phyloP scores from a whole-genome alignment of 2,888 invertebrate species.

The Poecilus cupreus region DNA sequence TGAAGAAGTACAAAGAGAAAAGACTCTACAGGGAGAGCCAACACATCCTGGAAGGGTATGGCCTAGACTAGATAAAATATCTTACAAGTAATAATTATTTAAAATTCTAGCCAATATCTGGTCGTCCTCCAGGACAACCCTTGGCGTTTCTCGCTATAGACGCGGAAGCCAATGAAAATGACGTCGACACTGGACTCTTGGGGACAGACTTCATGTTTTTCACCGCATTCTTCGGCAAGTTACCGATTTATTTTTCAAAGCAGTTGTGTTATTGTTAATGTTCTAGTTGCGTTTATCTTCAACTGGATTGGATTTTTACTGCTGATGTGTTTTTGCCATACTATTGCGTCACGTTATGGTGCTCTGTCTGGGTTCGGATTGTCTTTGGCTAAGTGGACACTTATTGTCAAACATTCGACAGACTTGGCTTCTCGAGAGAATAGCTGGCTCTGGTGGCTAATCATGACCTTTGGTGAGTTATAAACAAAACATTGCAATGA shows the following conservation, averaged over 20 bases:
- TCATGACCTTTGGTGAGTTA: conserved; percentile 89
- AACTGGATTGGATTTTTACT: conserved; percentile 97
- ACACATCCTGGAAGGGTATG: conserved; percentile 63
- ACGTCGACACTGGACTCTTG: conserved; percentile 86
- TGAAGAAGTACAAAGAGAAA: conserved; percentile 93
- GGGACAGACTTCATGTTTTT: conserved; percentile 96
- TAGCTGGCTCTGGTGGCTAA: conserved; percentile 94
- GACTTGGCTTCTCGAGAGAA: conserved; percentile 91
- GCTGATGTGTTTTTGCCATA: conserved; percentile 95
- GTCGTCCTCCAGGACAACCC: conserved; percentile 71
- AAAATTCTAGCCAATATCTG: conserved; percentile 66
- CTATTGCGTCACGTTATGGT: conserved; percentile 94
- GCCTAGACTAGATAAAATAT: conserved; percentile 27
- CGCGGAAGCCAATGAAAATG: conserved; percentile 81
- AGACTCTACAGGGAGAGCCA: conserved; percentile 84
- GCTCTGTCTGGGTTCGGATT: conserved; percentile 94
- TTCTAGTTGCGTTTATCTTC: conserved; percentile 91
- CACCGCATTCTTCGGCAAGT: conserved; percentile 89
- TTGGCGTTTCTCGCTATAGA: conserved; percentile 87
- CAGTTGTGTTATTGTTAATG: background rate
- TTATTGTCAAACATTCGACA: conserved; percentile 93
- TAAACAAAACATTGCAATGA: background rate
- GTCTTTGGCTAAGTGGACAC: conserved; percentile 95
- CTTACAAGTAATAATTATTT: conserved; percentile 38
- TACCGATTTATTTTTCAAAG: background rate